Percentiles rank a stretch among this genome's conserved stretches.
phyloP scores from a whole-genome alignment of 2,797 vertebrate species.

The Molothrus ater region DNA sequence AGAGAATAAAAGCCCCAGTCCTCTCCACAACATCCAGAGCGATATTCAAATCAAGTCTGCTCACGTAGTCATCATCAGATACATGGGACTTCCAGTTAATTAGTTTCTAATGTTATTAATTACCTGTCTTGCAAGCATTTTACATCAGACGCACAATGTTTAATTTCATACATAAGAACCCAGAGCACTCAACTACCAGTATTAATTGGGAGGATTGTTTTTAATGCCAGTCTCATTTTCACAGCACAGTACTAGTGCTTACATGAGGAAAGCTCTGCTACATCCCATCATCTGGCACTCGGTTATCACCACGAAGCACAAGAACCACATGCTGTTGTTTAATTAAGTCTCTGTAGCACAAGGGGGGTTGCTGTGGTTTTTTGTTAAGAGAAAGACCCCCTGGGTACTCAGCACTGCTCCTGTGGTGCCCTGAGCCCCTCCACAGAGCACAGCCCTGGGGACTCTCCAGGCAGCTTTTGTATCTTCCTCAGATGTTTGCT shows the following conservation, averaged over 20 bases:
- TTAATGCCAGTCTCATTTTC: constrained; percentile 29
- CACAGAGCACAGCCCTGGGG: not conserved
- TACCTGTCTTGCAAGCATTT: constrained; percentile 53
- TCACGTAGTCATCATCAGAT: constrained; percentile 5
- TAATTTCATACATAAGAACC: constrained; percentile 43
- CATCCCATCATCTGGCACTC: not conserved
- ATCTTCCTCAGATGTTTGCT: not conserved
- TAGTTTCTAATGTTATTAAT: constrained; percentile 57
- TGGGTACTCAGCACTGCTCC: not conserved
- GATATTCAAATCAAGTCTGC: not conserved
- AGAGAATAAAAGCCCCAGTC: not conserved
- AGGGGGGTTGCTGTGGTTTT: not conserved
- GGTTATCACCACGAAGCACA: constrained; percentile 32
- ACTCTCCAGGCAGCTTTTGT: not conserved
- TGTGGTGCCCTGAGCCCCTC: constrained; percentile 3
- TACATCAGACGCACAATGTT: not conserved
- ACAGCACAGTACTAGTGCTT: not conserved
- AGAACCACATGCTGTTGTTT: constrained; percentile 47
- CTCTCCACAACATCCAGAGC: not conserved
- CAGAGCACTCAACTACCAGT: not conserved
- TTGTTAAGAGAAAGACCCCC: not conserved
- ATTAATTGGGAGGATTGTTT: not conserved
- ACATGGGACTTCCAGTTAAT: constrained; percentile 38
- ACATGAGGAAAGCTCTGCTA: not conserved
- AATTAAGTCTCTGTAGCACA: constrained; percentile 63